Conservation (phyloP, 2,888 invertebrate genomes). For the Podabrus alpinus region DNA sequence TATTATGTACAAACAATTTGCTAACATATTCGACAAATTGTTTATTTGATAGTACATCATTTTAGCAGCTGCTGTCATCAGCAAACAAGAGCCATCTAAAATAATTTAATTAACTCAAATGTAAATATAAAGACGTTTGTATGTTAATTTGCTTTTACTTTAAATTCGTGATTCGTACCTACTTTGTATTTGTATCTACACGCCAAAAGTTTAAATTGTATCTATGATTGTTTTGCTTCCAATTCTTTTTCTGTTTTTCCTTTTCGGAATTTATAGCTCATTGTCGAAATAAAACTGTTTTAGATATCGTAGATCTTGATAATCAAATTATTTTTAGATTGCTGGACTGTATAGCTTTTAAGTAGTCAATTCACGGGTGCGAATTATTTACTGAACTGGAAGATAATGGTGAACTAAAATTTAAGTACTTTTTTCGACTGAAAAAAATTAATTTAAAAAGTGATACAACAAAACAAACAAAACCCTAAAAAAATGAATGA, state of each 20-base stretch:
- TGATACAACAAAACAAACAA: neutral
- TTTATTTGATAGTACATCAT: constrained; percentile 5
- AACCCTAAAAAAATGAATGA: neutral
- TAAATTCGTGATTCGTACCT: neutral
- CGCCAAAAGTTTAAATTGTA: neutral
- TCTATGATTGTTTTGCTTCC: neutral
- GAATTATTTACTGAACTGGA: neutral
- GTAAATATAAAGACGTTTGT: neutral
- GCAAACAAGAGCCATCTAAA: neutral
- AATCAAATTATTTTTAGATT: neutral
- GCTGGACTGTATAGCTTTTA: neutral
- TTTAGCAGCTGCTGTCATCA: neutral
- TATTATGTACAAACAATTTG: constrained; percentile 34
- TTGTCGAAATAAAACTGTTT: neutral
- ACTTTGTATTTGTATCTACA: neutral
- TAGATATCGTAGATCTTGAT: neutral
- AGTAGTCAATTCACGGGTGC: neutral
- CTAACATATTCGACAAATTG: constrained; percentile 21
- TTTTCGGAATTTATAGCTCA: neutral
- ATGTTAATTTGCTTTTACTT: neutral
- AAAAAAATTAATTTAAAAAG: neutral
- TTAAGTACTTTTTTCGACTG: too few species aligned
- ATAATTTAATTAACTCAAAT: neutral
- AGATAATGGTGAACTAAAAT: too few species aligned
- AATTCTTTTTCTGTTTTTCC: neutral